Evolutionary conservation across 2,888 invertebrate genomes (phyloP), one percentile per base, ranked within the genome.

Genomic region (Marasmarcha lunaedactyla): DNA sequence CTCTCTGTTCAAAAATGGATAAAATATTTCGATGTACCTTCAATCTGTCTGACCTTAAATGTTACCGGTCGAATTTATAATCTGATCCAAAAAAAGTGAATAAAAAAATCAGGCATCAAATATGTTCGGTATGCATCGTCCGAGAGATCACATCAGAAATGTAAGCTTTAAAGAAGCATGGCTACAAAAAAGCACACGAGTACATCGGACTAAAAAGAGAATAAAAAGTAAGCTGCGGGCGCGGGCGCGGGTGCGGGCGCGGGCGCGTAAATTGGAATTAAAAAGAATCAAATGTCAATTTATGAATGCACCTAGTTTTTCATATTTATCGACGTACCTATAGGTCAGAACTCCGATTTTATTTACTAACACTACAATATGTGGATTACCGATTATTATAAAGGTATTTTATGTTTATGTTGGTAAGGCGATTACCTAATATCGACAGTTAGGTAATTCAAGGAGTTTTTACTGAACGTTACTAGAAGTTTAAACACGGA

Each of bases 231-330:
- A 49, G 71, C 73, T 70, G 65, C 66, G 54, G 47, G 55, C 20
- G 59, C 59, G 73, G 69, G 70, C 77, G 65, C 77, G 76, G 71
- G 72, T 70, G 65, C 66, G 54, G 47, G 55, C 20, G 59, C 59
- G 73, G 69, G 70, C 77, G 65, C 77, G 76, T 81, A 76, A 78
- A 76, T 79, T 70, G 63, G 71, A 71, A 78, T 76, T 71, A 76
- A 64, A 62, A 56, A 63, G 72, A 76, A 79, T 79, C 81, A 78
- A 72, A 73, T 77, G 74, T 76, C 79, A 71, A 66, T 69, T 69
- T 65, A 69, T 63, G 64, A 64, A 66, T 63, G 61, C 9, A 30
- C 10, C 11, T 57, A 54, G 50, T 46, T 51, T 51, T 60, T 37
- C 63, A 60, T 57, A 63, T 60, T 63, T 63, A 60, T 60, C 57